A percentile compares a stretch with the other conserved stretches of the same genome.
phyloP scores from a whole-genome alignment of 2,888 invertebrate species.

The Campaea margaritaria region DNA sequence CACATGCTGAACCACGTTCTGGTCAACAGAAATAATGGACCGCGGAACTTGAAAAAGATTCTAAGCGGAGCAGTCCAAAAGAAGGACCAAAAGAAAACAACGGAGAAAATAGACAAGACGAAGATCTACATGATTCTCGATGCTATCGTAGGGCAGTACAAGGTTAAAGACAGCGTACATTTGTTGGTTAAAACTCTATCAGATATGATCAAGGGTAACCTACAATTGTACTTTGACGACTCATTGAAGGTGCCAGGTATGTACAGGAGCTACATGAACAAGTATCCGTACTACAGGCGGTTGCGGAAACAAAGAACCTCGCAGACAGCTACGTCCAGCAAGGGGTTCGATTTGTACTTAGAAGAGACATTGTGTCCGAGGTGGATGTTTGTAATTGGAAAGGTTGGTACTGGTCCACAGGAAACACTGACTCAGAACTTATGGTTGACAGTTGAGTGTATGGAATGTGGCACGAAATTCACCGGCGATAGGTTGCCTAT shows the following conservation, averaged over 20 bases:
- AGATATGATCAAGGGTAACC: slow-evolving; percentile 42
- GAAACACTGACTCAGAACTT: slow-evolving; percentile 5
- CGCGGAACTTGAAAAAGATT: slow-evolving; percentile 18
- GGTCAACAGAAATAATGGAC: slow-evolving; percentile 46
- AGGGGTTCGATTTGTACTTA: slow-evolving; percentile 57
- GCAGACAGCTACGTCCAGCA: slow-evolving; percentile 9
- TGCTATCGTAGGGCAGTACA: background rate
- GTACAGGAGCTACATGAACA: slow-evolving; percentile 47
- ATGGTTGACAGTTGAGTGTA: slow-evolving; percentile 58
- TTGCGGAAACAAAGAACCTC: slow-evolving; percentile 46
- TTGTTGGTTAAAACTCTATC: slow-evolving; percentile 28
- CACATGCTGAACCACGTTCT: slow-evolving; percentile 50
- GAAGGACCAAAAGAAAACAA: slow-evolving; percentile 2
- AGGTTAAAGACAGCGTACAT: background rate
- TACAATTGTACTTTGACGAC: slow-evolving; percentile 21
- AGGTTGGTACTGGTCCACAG: background rate
- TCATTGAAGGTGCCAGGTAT: slow-evolving; percentile 33
- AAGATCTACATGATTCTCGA: slow-evolving; percentile 3
- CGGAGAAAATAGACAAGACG: background rate
- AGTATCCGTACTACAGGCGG: slow-evolving; percentile 60
- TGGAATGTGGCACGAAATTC: slow-evolving; percentile 49
- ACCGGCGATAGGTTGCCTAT: slow-evolving; percentile 31
- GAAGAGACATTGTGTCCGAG: slow-evolving; percentile 58
- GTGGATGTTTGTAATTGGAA: slow-evolving; percentile 41
- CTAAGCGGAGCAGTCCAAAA: slow-evolving; percentile 25